These are phyloP conservation scores for Cantharis flavilabris DNA, from an alignment of 2,888 invertebrate genomes.

Conservation along the genomic window DNA sequence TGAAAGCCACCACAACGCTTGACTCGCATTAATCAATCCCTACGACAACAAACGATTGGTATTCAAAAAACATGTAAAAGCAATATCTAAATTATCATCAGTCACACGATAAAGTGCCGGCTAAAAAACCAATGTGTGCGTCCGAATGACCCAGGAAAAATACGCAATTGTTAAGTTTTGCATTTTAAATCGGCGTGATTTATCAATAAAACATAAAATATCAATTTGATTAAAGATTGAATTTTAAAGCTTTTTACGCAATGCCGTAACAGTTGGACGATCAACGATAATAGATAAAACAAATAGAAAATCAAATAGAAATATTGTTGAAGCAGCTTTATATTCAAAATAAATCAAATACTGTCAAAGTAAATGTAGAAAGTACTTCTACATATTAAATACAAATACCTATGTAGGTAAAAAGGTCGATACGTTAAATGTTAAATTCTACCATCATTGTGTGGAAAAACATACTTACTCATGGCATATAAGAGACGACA, in stretches of 20 bases:
- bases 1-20: background rate
- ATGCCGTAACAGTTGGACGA: background rate
- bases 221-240: background rate
- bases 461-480: background rate
- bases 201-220: background rate
- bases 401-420: background rate
- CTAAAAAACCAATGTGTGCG: background rate
- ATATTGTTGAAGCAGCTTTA: background rate
- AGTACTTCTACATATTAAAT: background rate
- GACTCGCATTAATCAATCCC: background rate
- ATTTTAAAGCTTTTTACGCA: background rate
- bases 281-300: background rate
- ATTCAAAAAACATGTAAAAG: background rate
- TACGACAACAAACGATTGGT: background rate
- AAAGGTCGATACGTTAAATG: background rate
- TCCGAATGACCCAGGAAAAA: background rate
- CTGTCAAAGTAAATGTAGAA: background rate
- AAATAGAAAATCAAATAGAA: background rate
- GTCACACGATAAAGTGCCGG: background rate
- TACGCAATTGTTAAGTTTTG: background rate
- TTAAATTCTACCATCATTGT: background rate
- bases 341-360: background rate
- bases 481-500: background rate
- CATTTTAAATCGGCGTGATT: background rate
- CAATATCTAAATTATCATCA: background rate